A percentile compares a stretch with the other conserved stretches of the same genome.
These are phyloP conservation scores for Idaea aversata DNA, from an alignment of 2,888 invertebrate species.

Conservation along the genomic window DNA sequence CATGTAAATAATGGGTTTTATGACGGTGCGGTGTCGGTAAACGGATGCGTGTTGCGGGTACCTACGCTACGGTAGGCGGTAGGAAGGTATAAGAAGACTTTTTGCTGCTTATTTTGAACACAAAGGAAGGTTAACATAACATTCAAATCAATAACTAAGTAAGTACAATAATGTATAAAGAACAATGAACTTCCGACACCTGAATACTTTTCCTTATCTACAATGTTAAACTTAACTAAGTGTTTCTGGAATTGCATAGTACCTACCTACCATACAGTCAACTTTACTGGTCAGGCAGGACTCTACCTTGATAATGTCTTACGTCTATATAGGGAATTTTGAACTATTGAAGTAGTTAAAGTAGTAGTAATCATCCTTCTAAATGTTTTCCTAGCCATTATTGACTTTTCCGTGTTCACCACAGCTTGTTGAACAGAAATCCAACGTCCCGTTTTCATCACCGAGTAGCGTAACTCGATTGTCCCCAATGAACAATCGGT, in stretches of 20 bases:
- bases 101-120: not conserved
- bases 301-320: no score
- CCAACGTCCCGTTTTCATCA: slow-evolving; percentile 13
- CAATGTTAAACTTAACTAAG: not conserved
- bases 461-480: slow-evolving; percentile 19
- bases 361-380: no score
- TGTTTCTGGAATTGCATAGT: not conserved
- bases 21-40: not conserved
- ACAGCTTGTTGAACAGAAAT: not conserved
- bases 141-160: slow-evolving; percentile 19
- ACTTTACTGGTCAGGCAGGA: not conserved
- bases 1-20: no score
- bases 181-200: slow-evolving; percentile 43
- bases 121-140: slow-evolving; percentile 1
- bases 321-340: no score
- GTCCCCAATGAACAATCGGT: slow-evolving; percentile 25
- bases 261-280: not conserved
- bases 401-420: no score
- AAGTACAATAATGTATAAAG: slow-evolving; percentile 22
- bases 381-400: no score
- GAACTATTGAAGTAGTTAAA: no score
- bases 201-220: not conserved
- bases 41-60: not conserved
- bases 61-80: not conserved
- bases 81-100: not conserved